Base-by-base conservation (phyloP, 1,140 invertebrate genomes). In the Aphidius ervi region DNA sequence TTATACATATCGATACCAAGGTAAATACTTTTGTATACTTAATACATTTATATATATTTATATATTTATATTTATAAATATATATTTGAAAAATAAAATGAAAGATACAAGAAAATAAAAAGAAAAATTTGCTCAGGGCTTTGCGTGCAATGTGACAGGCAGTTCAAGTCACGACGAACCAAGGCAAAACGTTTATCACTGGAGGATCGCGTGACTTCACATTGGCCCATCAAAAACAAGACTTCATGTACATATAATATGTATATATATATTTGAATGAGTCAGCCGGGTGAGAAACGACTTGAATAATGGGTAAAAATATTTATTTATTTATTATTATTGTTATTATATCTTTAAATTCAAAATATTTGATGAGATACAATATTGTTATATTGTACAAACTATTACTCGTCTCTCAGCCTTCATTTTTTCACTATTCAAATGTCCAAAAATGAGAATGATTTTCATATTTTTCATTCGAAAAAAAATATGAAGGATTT, bases 101-200 rank as follows among this genome's bases (percentile, higher is more conserved):
- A 40, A 54, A 39, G 5, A 54, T 23, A 9, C 6, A 40, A 53
- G 42, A 52, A 47, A 39, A 42, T 50, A 9, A 39, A 41, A 58
- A 59, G 64, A 67, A 67, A 63, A 57, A 62, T 64, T 57, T 53
- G 61, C 57, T 58, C 42, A 16, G 48, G 37, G 66, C 58, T 50
- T 72, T 66, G 70, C 70, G 70, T 72, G 70, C 61, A 59, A 20
- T 45, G 55, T 65, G 67, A 70, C 60, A 59, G 68, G 64, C 66
- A 56, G 64, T 66, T 63, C 61, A 54, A 60, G 64, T 61, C 67
- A 66, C 64, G 68, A 67, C 64, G 65, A 68, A 58, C 62, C 46
- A 55, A 64, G 67, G 65, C 65, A 62, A 72, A 72, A 69, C 66
- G 70, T 72, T 72, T 68, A 72, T 70, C 67, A 67, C 64, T 63